Evolutionary conservation across 2,888 invertebrate species (phyloP).

Genomic region (Cryptops parisi): DNA sequence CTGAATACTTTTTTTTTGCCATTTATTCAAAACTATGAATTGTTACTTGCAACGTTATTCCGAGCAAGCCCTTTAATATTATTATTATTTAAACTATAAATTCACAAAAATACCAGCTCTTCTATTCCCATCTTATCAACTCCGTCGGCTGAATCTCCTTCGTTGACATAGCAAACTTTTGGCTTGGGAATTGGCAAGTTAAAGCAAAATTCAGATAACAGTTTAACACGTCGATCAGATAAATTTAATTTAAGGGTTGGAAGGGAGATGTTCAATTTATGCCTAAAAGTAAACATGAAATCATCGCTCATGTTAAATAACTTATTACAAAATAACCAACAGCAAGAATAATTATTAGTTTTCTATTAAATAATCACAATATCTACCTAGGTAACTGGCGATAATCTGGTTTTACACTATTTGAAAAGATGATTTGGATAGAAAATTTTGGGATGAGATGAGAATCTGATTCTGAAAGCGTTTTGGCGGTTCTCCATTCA

Average conservation of each 20-base stretch:
- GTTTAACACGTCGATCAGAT: slow-evolving; percentile 52
- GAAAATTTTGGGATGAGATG: slow-evolving; percentile 56
- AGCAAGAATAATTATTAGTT: no score
- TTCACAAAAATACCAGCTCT: no score
- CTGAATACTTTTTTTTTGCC: no score
- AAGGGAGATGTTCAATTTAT: slow-evolving; percentile 57
- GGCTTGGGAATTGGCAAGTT: slow-evolving; percentile 36
- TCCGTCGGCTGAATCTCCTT: no score
- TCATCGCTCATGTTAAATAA: no score
- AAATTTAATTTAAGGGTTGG: slow-evolving; percentile 57
- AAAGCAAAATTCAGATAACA: slow-evolving; percentile 47
- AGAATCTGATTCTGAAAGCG: slow-evolving; percentile 53
- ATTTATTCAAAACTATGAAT: no score
- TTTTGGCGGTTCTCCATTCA: slow-evolving; percentile 56
- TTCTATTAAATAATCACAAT: neutral
- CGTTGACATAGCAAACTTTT: slow-evolving; percentile 25
- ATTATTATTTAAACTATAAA: no score
- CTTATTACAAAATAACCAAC: no score
- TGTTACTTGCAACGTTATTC: no score
- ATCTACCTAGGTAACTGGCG: slow-evolving; percentile 44
- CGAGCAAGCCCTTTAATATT: no score
- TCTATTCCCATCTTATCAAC: no score
- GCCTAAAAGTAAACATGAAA: no score
- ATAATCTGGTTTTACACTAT: slow-evolving; percentile 56
- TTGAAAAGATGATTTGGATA: slow-evolving; percentile 51